Base-by-base conservation (phyloP, 2,113 vertebrate genomes). In the Gracilinanus agilis region DNA sequence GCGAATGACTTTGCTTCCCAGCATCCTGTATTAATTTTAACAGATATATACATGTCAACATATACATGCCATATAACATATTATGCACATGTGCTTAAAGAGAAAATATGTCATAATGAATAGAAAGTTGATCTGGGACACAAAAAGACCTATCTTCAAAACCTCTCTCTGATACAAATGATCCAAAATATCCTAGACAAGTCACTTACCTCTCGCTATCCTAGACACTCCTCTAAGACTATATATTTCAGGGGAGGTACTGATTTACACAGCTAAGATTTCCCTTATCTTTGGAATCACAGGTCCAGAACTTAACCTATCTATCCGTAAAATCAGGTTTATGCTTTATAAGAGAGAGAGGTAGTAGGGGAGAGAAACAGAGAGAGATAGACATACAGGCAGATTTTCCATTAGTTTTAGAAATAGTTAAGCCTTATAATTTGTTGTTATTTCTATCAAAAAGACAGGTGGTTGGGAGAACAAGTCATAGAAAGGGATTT, bases 11-110 rank as follows among this genome's bases (percentile, higher is more conserved):
- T 96, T 97, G 92, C 91, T 96, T 91, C 95, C 93, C 93, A 88
- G 89, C 95, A 96, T 97, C 93, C 58, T 89, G 94, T 96, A 94
- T 97, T 95, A 92, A 97, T 93, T 97, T 92, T n/a, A 75, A 75
- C 13, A 75, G 34, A n/a, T 19, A n/a, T n/a, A n/a, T 75, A 67
- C 25, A n/a, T 5, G n/a, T 67, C 11, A 67, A 5, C 34, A 29
- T 34, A 34, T 34, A 34, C 58, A 67, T 75, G 19, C 61, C 16
- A 75, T 21, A n/a, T 75, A n/a, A 75, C 7, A 75, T n/a, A n/a
- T 34, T 19, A 75, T 75, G 13, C n/a, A 40, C n/a, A 40, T 40
- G 19, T 40, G 4, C 67, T 40, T 67, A 27, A 96, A 90, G 92
- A 95, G 23, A 54, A 94, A 88, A 91, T 9, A 34, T 88, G 83